Percentiles rank a stretch among this genome's conserved stretches.
Evolutionary conservation across 2,113 vertebrate genomes (phyloP).

Genomic region (Gymnobelideus leadbeateri): DNA sequence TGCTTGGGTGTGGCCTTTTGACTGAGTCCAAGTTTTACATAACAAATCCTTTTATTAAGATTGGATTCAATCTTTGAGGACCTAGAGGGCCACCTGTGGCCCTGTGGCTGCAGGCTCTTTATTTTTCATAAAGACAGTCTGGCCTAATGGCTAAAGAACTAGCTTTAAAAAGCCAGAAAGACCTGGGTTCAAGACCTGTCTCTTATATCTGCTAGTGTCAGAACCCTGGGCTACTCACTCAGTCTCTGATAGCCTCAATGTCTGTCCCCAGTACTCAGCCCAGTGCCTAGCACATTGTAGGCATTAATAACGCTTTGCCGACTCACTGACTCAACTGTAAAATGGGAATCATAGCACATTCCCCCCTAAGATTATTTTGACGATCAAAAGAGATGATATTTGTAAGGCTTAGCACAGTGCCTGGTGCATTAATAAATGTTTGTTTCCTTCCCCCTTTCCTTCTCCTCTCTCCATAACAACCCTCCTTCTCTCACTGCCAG

Average conservation of each 20-base stretch:
- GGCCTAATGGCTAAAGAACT: neutral
- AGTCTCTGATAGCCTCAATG: neutral
- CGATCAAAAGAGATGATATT: neutral
- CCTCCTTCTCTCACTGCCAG: neutral
- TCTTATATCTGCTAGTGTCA: neutral
- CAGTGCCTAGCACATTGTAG: neutral
- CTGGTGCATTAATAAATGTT: neutral
- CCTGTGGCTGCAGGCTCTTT: neutral
- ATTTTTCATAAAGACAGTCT: neutral
- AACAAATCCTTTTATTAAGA: no score
- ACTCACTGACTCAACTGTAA: neutral
- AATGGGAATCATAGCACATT: neutral
- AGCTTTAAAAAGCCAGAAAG: neutral
- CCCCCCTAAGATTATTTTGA: neutral
- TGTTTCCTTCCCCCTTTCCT: neutral
- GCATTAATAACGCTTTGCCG: neutral
- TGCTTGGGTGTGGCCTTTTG: no score
- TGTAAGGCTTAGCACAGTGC: neutral
- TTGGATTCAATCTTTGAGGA: no score
- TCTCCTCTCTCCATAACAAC: neutral
- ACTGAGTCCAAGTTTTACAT: no score
- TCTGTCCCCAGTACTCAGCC: neutral
- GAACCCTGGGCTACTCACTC: neutral
- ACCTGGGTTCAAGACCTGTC: neutral
- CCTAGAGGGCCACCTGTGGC: no score